These are phyloP conservation scores for Panorpa germanica DNA, from an alignment of 2,888 invertebrate species.

Conservation along the genomic window DNA sequence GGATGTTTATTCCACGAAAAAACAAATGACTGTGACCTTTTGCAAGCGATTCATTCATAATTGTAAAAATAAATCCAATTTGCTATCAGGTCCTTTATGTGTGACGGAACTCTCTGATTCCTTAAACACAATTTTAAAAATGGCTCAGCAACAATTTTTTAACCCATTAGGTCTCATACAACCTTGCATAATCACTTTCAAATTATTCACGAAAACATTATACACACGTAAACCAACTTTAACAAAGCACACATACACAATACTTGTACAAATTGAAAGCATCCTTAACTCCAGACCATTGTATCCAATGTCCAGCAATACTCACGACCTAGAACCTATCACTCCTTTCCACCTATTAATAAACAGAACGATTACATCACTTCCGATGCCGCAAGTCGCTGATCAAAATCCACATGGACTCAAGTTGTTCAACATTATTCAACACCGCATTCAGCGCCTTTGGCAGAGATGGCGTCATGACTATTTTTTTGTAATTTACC, in stretches of 20 bases:
- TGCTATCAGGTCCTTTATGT: too few relatives aligned
- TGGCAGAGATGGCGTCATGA: constrained; percentile 15
- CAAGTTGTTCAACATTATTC: not conserved
- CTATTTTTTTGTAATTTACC: constrained; percentile 13
- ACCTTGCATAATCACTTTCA: constrained; percentile 9
- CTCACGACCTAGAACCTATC: constrained; percentile 13
- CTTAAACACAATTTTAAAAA: too few relatives aligned
- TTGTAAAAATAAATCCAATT: too few relatives aligned
- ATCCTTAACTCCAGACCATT: constrained; percentile 18
- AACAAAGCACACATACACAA: constrained; percentile 15
- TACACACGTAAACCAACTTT: constrained; percentile 8
- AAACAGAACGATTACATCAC: not conserved
- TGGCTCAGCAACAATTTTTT: too few relatives aligned
- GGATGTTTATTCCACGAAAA: too few relatives aligned
- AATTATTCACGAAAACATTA: too few relatives aligned
- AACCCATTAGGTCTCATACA: constrained; percentile 5
- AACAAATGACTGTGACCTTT: too few relatives aligned
- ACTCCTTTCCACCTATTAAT: constrained; percentile 8
- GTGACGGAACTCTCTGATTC: too few relatives aligned
- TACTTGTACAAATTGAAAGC: constrained; percentile 17
- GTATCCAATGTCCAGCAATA: constrained; percentile 12
- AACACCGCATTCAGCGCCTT: constrained; percentile 12
- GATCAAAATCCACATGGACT: not conserved
- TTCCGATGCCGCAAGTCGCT: constrained; percentile 9
- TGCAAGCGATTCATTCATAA: too few relatives aligned